These are phyloP conservation scores for Heterotilapia buettikoferi DNA, from an alignment of 2,113 vertebrate species.

Conservation along the genomic window DNA sequence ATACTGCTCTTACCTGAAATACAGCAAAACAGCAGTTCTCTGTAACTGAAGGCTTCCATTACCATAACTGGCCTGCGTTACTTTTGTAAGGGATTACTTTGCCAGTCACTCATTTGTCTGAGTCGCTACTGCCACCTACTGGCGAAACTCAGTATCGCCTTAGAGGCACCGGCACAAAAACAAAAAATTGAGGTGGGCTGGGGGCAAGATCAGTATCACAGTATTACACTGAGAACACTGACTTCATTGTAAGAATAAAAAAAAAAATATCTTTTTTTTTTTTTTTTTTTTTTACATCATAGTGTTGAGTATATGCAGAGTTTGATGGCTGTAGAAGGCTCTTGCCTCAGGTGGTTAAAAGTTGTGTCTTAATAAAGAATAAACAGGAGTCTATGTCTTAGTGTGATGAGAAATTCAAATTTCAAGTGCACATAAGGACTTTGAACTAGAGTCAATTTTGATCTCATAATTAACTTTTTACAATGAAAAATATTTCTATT, in stretches of 20 bases:
- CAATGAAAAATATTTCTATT: not conserved
- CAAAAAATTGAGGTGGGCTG: not conserved
- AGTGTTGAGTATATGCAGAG: not conserved
- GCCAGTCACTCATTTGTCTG: not conserved
- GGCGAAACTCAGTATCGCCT: not conserved
- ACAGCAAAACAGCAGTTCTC: not conserved
- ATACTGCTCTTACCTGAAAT: too few species aligned
- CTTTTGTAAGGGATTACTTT: not conserved
- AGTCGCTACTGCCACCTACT: not conserved
- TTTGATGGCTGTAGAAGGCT: not conserved
- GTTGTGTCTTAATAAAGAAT: fast-evolving
- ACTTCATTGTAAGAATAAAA: too few species aligned
- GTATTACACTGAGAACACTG: not conserved
- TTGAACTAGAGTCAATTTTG: not conserved
- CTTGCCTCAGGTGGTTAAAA: not conserved
- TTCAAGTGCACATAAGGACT: not conserved
- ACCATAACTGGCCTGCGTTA: not conserved
- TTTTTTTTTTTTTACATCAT: not conserved
- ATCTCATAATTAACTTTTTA: not conserved
- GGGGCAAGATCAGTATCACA: not conserved
- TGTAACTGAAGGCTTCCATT: not conserved
- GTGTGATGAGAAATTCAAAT: not conserved
- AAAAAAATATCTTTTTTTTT: too few species aligned
- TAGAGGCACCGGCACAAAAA: not conserved
- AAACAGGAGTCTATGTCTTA: not conserved